A percentile compares a stretch with the other conserved stretches of the same genome.
Conservation (phyloP, 2,888 invertebrate species). For the Stramonita haemastoma region DNA sequence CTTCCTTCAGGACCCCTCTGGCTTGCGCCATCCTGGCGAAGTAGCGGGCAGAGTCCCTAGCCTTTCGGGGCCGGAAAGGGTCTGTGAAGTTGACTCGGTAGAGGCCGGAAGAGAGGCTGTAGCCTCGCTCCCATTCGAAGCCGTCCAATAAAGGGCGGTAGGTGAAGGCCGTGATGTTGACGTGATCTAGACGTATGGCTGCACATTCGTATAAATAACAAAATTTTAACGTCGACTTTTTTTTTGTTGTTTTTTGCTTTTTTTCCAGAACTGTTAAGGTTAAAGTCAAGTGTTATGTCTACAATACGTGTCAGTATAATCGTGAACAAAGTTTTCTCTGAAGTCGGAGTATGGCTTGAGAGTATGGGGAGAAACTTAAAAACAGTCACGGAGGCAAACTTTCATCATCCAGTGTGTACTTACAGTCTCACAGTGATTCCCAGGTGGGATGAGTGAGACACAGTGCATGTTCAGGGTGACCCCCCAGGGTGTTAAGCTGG, state of each 20-base stretch:
- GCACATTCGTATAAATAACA: slow-evolving; percentile 2
- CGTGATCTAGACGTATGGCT: slow-evolving; percentile 64
- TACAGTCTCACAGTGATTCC: no score
- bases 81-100: slow-evolving; percentile 83
- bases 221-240: not conserved
- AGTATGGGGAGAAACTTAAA: no score
- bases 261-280: no score
- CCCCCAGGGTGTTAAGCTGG: no score
- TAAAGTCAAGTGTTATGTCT: not conserved
- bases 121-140: slow-evolving; percentile 89
- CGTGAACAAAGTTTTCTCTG: not conserved
- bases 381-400: no score
- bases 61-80: slow-evolving; percentile 15
- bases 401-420: no score
- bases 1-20: slow-evolving; percentile 38
- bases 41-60: slow-evolving; percentile 36
- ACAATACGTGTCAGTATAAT: not conserved
- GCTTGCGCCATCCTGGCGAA: slow-evolving; percentile 30
- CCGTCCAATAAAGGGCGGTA: slow-evolving; percentile 89
- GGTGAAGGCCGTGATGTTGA: slow-evolving; percentile 82
- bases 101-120: slow-evolving; percentile 84
- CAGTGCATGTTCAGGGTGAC: no score
- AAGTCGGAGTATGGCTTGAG: not conserved
- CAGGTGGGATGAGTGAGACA: no score
- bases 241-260: no score